Evolutionary conservation across 2,888 invertebrate species (phyloP).

Genomic region (Carterocephalus palaemon): DNA sequence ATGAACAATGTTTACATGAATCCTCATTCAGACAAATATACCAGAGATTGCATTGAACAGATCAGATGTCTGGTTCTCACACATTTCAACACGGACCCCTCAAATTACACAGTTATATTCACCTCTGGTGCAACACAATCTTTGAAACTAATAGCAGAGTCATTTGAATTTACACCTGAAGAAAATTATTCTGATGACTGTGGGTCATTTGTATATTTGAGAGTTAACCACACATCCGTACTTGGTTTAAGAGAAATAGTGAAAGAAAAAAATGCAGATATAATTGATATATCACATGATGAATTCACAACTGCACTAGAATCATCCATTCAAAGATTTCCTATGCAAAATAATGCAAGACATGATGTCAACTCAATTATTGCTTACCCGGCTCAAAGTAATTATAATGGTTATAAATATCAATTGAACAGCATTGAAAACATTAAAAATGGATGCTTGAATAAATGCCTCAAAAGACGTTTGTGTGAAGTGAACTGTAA

Average conservation of each 20-base stretch:
- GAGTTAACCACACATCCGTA: constrained; percentile 97
- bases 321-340: constrained; percentile 23
- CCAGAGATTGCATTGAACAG: constrained; percentile 91
- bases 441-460: constrained; percentile 80
- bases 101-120: constrained; percentile 93
- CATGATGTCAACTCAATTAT: constrained; percentile 79
- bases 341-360: constrained; percentile 36
- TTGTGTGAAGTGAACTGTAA: constrained; percentile 62
- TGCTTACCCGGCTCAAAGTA: constrained; percentile 94
- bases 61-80: constrained; percentile 89
- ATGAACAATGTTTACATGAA: constrained; percentile 89
- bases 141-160: constrained; percentile 89
- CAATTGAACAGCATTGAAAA: constrained; percentile 85
- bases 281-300: constrained; percentile 78
- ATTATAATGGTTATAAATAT: constrained; percentile 95
- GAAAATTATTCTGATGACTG: constrained; percentile 41
- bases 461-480: constrained; percentile 56
- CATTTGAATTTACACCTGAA: constrained; percentile 81
- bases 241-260: constrained; percentile 93
- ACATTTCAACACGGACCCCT: constrained; percentile 88
- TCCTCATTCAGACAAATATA: constrained; percentile 92
- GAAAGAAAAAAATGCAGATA: constrained; percentile 69
- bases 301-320: constrained; percentile 71
- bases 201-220: constrained; percentile 87
- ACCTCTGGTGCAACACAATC: constrained; percentile 96